Evolutionary conservation across 2,888 invertebrate genomes (phyloP), one percentile per base, ranked within the genome.

Genomic region (Netelia inedita): DNA sequence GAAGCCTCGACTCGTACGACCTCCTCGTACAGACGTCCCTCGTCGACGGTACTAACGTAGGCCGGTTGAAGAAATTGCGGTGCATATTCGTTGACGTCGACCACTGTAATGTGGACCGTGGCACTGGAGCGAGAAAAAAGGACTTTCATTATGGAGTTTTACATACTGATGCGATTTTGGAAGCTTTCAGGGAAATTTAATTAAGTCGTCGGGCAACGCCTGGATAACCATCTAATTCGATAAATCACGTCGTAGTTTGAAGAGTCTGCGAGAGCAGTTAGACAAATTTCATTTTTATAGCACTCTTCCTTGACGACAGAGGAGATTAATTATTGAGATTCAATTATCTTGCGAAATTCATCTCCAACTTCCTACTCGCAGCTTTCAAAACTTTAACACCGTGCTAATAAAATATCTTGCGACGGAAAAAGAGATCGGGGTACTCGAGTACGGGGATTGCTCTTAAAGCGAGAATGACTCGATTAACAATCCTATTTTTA

Each of bases 71-170:
- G 95, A 95, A 99, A 99, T 85, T 97, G 97, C 1, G 99, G 99
- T 35, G 98, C 97, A 94, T 97, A 98, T 94, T 99, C 98, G 95
- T 99, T 99, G 89, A 98, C 98, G 94, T 99, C 99, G 82, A 98
- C 97, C 85, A 99, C 98, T 21, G 98, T 97, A 91, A 99, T 98
- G 94, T 98, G 98, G 74, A 98, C 98, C 53, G 98, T 98, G 2
- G 98, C 98, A 91, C 98, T 98, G 95, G 1, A 94, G 94, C 87
- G 85, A 85, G 86, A 82, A 86, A 88, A 35, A 85, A 57, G 6
- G 19, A 19, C 9, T 16, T 16, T 16, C 5, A 57, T 57, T 19
- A 19, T 19, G 5, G 21, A 57, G 55, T 55, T 55, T 16, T 9
- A 19, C 19, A 19, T 8, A 14, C 14, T 46, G 46, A 46, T 46